Conservation (phyloP, 2,797 vertebrate species). For the Periophthalmus magnuspinnatus region DNA sequence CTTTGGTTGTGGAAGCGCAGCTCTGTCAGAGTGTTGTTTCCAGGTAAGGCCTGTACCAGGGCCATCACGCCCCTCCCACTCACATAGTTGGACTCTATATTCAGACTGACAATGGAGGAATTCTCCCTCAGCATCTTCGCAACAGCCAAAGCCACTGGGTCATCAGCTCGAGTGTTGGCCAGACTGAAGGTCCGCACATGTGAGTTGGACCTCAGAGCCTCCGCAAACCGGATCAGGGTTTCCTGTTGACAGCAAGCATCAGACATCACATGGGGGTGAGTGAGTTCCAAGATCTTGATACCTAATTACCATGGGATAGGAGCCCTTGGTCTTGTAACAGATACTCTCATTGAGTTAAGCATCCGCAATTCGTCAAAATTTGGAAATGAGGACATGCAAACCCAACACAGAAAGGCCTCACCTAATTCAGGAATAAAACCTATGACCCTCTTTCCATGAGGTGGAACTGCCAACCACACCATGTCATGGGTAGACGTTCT, state of each 20-base stretch:
- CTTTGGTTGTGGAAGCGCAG: constrained; percentile 98
- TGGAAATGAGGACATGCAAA: not conserved
- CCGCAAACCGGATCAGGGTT: constrained; percentile 86
- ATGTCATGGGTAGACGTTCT: too few relatives aligned
- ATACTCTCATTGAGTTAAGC: not conserved
- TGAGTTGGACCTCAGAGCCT: constrained; percentile 87
- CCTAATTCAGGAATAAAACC: not conserved
- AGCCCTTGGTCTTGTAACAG: not conserved
- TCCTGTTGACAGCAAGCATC: constrained; percentile 57
- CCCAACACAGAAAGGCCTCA: not conserved
- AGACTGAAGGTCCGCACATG: constrained; percentile 86
- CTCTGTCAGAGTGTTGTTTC: constrained; percentile 85
- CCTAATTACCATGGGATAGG: too few relatives aligned
- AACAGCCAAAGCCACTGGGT: constrained; percentile 85
- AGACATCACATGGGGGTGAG: not conserved
- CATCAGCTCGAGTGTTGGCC: constrained; percentile 91
- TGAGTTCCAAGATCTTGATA: not conserved
- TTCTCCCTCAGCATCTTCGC: constrained; percentile 90
- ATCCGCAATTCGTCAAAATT: not conserved
- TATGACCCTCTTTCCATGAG: not conserved
- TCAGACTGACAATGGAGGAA: constrained; percentile 83
- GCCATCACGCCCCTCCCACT: constrained; percentile 92
- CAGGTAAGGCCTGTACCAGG: constrained; percentile 87
- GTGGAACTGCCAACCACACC: not conserved
- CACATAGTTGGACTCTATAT: constrained; percentile 96